Evolutionary conservation across 2,113 vertebrate species (phyloP).

Genomic region (Eclectus roratus): DNA sequence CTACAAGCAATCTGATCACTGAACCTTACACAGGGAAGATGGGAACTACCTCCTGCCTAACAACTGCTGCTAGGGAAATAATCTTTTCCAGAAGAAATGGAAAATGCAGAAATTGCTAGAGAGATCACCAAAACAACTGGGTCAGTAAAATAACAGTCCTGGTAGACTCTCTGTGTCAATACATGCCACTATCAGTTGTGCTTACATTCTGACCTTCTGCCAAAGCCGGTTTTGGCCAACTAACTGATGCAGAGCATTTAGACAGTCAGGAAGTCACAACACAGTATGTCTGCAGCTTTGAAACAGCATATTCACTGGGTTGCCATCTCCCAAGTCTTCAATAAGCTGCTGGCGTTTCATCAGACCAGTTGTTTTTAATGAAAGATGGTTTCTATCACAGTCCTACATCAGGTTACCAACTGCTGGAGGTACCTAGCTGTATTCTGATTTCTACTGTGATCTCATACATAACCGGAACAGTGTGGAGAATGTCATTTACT

Average conservation of each 20-base stretch:
- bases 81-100: background rate
- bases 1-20: background rate
- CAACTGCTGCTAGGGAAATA: background rate
- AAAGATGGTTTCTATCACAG: background rate
- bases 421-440: background rate
- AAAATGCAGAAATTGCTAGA: background rate
- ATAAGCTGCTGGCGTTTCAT: background rate
- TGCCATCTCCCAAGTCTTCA: background rate
- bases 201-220: background rate
- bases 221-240: background rate
- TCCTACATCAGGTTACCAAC: background rate
- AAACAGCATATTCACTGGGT: background rate
- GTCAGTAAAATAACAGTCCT: background rate
- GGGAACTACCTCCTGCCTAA: background rate
- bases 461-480: fast-evolving
- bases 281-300: background rate
- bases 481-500: background rate
- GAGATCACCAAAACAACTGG: background rate
- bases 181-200: background rate
- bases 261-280: background rate
- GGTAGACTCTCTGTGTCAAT: fast-evolving
- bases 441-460: background rate
- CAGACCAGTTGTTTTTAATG: background rate
- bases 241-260: background rate
- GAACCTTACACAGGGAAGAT: background rate